Conservation (phyloP, 2,888 invertebrate species). For the Dugesia japonica region DNA sequence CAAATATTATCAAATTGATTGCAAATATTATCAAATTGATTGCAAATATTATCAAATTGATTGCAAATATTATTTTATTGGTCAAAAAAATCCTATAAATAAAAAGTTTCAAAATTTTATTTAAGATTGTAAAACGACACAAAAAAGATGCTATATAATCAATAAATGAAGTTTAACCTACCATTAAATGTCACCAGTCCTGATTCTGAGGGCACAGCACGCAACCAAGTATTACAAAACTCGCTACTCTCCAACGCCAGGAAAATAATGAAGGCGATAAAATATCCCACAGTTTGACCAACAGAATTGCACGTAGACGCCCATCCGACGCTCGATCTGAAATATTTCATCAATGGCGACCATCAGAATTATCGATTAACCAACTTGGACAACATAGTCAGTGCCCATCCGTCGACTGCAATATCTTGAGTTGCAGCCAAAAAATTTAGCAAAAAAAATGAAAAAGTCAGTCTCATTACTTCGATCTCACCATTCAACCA, state of each 20-base stretch:
- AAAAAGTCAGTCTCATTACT: constrained; percentile 55
- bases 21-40: too few relatives aligned
- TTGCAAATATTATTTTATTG: background rate
- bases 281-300: constrained; percentile 91
- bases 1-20: too few relatives aligned
- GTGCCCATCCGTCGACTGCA: constrained; percentile 97
- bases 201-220: constrained; percentile 57
- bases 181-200: constrained; percentile 54
- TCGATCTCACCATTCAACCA: constrained; percentile 36
- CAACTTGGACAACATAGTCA: constrained; percentile 85
- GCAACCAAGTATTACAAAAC: constrained; percentile 80
- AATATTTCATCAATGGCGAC: too few relatives aligned
- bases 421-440: constrained; percentile 97
- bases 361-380: constrained; percentile 26
- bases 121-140: background rate
- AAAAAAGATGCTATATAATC: background rate
- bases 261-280: constrained; percentile 85
- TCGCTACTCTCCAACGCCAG: constrained; percentile 82
- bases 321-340: constrained; percentile 70
- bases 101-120: background rate
- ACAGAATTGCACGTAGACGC: constrained; percentile 97
- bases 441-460: constrained; percentile 80
- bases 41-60: too few relatives aligned
- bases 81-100: background rate
- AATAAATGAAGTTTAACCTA: constrained; percentile 37